Percentiles rank a stretch among this genome's conserved stretches.
phyloP scores from a whole-genome alignment of 2,888 invertebrate genomes.

The Eurytoma californica region DNA sequence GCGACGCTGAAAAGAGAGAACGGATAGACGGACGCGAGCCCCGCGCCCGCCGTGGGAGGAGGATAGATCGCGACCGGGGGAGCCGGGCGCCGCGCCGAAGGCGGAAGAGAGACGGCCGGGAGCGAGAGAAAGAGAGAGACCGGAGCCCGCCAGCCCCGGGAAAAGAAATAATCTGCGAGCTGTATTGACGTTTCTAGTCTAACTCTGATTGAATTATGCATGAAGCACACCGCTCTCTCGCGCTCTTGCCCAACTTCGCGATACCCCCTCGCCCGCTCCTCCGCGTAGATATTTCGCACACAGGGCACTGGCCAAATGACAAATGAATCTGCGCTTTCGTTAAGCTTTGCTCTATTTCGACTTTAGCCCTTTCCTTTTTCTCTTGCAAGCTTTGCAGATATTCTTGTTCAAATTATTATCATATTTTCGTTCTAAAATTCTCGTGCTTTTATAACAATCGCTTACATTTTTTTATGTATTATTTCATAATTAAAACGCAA shows the following conservation, averaged over 20 bases:
- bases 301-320: slow-evolving; percentile 17
- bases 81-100: slow-evolving; percentile 34
- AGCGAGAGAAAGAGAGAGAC: slow-evolving; percentile 51
- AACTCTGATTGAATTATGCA: slow-evolving; percentile 76
- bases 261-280: slow-evolving; percentile 18
- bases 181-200: slow-evolving; percentile 76
- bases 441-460: too few relatives aligned
- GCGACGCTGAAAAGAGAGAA: slow-evolving; percentile 50
- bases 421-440: too few relatives aligned
- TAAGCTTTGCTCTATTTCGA: slow-evolving; percentile 44
- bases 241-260: slow-evolving; percentile 54
- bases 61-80: slow-evolving; percentile 34
- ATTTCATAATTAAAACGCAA: too few relatives aligned
- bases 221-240: slow-evolving; percentile 71
- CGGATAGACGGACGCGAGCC: slow-evolving; percentile 51
- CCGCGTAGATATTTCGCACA: slow-evolving; percentile 37
- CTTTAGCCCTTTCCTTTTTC: neutral
- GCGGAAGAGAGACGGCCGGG: slow-evolving; percentile 26
- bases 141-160: slow-evolving; percentile 67
- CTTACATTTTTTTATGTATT: neutral
- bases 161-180: slow-evolving; percentile 76
- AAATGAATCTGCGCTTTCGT: slow-evolving; percentile 46
- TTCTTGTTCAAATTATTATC: too few relatives aligned
- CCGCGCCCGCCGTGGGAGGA: neutral
- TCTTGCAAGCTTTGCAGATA: neutral